Percentiles rank a stretch among this genome's conserved stretches.
These are phyloP conservation scores for Calliopum simillimum DNA, from an alignment of 2,888 invertebrate genomes.

Conservation along the genomic window DNA sequence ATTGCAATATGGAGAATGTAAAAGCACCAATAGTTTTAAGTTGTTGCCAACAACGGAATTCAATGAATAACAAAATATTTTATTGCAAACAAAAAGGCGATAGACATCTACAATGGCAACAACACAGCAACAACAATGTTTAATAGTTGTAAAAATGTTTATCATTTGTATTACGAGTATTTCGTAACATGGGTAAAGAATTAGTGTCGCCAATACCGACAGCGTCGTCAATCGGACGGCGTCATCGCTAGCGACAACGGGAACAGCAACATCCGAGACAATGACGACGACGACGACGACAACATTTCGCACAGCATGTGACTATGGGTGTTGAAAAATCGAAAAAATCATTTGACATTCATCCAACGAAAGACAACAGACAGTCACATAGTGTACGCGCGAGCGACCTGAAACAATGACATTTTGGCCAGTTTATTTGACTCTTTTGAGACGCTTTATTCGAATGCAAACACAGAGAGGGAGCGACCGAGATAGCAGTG, in stretches of 20 bases:
- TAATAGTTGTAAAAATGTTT: constrained; percentile 9
- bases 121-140: constrained; percentile 5
- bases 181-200: constrained; percentile 4
- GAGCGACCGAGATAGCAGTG: too few relatives aligned
- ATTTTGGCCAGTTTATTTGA: too few relatives aligned
- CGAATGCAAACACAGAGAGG: too few relatives aligned
- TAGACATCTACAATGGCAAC: not conserved
- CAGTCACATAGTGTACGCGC: too few relatives aligned
- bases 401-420: not conserved
- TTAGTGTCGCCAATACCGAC: constrained; percentile 25
- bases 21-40: too few relatives aligned
- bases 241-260: constrained; percentile 14
- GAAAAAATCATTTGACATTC: constrained; percentile 7
- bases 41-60: too few relatives aligned
- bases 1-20: too few relatives aligned
- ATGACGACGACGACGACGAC: constrained; percentile 18
- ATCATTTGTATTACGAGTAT: not conserved
- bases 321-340: not conserved
- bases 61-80: constrained; percentile 4
- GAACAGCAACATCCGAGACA: constrained; percentile 8
- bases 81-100: constrained; percentile 12
- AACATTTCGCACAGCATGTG: constrained; percentile 31
- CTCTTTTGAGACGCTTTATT: too few relatives aligned
- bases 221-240: constrained; percentile 2
- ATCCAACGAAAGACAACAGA: not conserved